These are phyloP conservation scores for Passer domesticus DNA, from an alignment of 2,113 vertebrate genomes.

Conservation along the genomic window DNA sequence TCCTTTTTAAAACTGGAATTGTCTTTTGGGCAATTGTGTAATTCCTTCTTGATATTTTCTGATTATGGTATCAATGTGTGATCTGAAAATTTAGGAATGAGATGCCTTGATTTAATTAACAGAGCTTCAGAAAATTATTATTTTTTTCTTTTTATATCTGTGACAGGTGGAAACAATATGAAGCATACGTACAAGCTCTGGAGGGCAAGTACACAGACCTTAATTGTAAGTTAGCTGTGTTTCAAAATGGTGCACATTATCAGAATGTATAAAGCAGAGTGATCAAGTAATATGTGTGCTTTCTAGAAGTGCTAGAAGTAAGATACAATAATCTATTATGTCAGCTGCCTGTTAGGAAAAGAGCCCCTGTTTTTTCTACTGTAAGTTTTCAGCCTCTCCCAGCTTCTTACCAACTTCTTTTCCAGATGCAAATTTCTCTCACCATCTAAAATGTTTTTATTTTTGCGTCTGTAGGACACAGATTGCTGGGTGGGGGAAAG, in stretches of 20 bases:
- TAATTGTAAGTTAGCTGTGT: slow-evolving; percentile 87
- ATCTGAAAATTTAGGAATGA: neutral
- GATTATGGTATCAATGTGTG: neutral
- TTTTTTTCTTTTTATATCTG: neutral
- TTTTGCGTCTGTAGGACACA: neutral
- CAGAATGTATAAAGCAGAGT: neutral
- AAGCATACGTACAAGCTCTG: slow-evolving; percentile 94
- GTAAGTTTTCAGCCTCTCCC: neutral
- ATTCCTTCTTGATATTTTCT: neutral
- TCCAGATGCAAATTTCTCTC: neutral
- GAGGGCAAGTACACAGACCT: slow-evolving; percentile 98
- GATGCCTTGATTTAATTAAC: neutral
- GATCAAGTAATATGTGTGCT: neutral
- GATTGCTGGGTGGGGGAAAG: neutral
- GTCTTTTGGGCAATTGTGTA: neutral
- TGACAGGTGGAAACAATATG: slow-evolving; percentile 96
- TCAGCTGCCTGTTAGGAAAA: neutral
- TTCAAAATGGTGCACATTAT: neutral
- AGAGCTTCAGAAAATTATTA: slow-evolving; percentile 8
- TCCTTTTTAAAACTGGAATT: neutral
- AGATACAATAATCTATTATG: neutral
- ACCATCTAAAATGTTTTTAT: neutral
- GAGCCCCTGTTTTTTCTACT: neutral
- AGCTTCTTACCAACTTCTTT: neutral
- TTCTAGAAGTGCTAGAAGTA: neutral